These are phyloP conservation scores for Melanophora roralis DNA, from an alignment of 2,888 invertebrate species.

Conservation along the genomic window DNA sequence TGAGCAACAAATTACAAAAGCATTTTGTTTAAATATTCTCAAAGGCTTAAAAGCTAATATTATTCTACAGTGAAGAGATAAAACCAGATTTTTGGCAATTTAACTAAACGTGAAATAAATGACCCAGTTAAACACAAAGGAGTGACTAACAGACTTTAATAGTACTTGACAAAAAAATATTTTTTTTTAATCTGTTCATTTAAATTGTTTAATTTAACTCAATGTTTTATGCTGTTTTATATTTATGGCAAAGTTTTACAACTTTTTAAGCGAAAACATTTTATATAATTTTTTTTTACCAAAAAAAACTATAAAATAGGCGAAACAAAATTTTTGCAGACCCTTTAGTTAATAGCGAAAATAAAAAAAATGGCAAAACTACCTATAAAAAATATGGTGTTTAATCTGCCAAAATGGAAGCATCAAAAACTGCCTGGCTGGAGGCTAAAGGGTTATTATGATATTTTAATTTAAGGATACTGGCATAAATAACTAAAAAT, in stretches of 20 bases:
- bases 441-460: conserved; percentile 37
- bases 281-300: not conserved
- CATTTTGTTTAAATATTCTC: conserved; percentile 8
- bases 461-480: conserved; percentile 26
- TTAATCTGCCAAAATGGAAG: not conserved
- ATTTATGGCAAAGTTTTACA: too few relatives aligned
- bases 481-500: conserved; percentile 12
- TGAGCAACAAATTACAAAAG: not conserved
- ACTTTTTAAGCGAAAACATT: too few relatives aligned
- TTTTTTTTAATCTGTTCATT: not conserved
- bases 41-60: not conserved
- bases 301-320: not conserved
- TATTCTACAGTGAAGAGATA: not conserved
- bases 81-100: not conserved
- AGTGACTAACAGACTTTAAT: not conserved
- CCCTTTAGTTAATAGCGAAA: not conserved
- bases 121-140: not conserved
- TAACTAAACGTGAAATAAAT: conserved; percentile 8
- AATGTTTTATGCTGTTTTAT: not conserved
- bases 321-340: not conserved
- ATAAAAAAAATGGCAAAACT: not conserved
- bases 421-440: conserved; percentile 20
- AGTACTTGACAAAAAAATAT: not conserved
- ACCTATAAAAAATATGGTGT: conserved; percentile 10
- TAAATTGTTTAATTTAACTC: conserved; percentile 16